Conservation (phyloP, 2,113 vertebrate genomes). For the Melanotaenia duboulayi region DNA sequence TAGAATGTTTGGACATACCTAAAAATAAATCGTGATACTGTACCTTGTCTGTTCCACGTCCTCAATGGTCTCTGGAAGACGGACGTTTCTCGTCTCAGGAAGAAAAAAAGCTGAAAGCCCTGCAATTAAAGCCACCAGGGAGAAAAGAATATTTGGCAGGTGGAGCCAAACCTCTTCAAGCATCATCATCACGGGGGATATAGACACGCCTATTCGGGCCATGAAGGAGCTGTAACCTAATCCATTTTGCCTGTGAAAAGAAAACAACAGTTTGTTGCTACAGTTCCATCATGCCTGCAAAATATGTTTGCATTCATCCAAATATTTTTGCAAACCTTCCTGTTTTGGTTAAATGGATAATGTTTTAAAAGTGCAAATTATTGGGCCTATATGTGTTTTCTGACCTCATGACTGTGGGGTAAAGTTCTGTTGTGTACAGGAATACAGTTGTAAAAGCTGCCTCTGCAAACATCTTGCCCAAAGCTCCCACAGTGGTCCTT, state of each 20-base stretch:
- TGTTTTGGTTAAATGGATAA: not conserved
- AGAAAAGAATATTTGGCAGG: slow-evolving; percentile 43
- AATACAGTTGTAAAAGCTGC: slow-evolving; percentile 52
- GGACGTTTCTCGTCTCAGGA: slow-evolving; percentile 68
- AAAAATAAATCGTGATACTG: not conserved
- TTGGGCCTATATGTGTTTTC: not conserved
- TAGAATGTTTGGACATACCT: not conserved
- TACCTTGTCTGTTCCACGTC: slow-evolving; percentile 83
- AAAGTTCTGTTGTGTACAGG: slow-evolving; percentile 66
- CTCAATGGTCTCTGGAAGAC: slow-evolving; percentile 85
- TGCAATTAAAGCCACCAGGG: slow-evolving; percentile 25
- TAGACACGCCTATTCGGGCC: slow-evolving; percentile 45
- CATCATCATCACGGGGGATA: slow-evolving; percentile 52
- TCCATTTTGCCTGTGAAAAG: slow-evolving; percentile 59
- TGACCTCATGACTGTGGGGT: slow-evolving; percentile 67
- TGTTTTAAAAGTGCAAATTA: not conserved
- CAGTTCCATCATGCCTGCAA: not conserved
- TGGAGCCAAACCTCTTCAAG: slow-evolving; percentile 55
- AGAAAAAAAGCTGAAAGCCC: slow-evolving; percentile 35
- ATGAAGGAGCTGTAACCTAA: slow-evolving; percentile 54
- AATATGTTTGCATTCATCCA: not conserved
- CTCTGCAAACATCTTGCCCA: slow-evolving; percentile 65
- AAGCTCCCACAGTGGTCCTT: slow-evolving; percentile 44
- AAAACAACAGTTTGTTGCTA: not conserved
- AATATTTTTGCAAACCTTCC: not conserved